Evolutionary conservation across 2,888 invertebrate genomes (phyloP).

Genomic region (Drosophila rubida): DNA sequence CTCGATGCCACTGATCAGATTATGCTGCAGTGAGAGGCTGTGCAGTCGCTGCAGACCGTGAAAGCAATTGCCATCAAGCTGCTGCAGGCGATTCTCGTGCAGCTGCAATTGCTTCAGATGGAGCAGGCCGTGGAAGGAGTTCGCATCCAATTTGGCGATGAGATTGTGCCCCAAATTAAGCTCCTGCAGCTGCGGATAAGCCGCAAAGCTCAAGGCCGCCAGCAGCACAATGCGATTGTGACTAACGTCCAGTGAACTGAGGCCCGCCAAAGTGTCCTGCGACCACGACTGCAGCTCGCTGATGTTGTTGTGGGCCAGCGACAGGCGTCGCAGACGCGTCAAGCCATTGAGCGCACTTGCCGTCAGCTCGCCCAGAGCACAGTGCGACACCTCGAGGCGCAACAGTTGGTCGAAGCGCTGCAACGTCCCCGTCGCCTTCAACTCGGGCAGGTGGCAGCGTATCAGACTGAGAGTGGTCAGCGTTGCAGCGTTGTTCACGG

Average conservation of each 20-base stretch:
- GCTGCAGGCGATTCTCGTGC: slow-evolving; percentile 77
- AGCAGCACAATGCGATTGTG: slow-evolving; percentile 74
- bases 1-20: slow-evolving; percentile 73
- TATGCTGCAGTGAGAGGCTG: slow-evolving; percentile 78
- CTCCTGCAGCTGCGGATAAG: slow-evolving; percentile 82
- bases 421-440: slow-evolving; percentile 69
- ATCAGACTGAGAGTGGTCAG: slow-evolving; percentile 62
- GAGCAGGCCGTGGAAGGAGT: slow-evolving; percentile 70
- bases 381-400: slow-evolving; percentile 75
- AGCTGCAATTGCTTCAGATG: slow-evolving; percentile 82
- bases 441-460: slow-evolving; percentile 72
- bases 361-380: slow-evolving; percentile 67
- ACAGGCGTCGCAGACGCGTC: slow-evolving; percentile 71
- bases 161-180: slow-evolving; percentile 82
- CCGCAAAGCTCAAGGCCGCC: slow-evolving; percentile 63
- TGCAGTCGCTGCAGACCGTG: slow-evolving; percentile 80
- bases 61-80: slow-evolving; percentile 71
- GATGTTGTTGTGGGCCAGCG: slow-evolving; percentile 81
- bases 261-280: slow-evolving; percentile 70
- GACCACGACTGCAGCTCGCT: slow-evolving; percentile 81
- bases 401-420: slow-evolving; percentile 68
- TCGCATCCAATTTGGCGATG: slow-evolving; percentile 72
- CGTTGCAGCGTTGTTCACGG: slow-evolving; percentile 35
- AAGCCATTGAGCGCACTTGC: slow-evolving; percentile 82
- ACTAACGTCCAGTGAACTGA: slow-evolving; percentile 79